Conservation (phyloP, 2,797 vertebrate genomes). For the Cossypha polioptera region DNA sequence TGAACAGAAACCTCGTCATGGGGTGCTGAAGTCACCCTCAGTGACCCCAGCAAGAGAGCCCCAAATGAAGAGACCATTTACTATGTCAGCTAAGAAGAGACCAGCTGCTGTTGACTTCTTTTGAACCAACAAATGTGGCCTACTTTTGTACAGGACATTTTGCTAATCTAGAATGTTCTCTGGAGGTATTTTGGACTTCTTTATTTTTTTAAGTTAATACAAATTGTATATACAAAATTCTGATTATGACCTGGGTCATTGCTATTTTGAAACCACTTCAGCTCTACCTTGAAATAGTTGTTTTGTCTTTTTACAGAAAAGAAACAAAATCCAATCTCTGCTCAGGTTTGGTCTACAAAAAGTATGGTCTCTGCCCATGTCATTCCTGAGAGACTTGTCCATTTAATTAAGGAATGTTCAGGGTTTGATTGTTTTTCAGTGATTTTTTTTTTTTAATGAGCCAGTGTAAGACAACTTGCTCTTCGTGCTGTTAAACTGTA, state of each 20-base stretch:
- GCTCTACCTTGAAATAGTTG: neutral
- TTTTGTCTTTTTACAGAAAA: slow-evolving; percentile 7
- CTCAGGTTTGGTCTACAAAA: slow-evolving; percentile 36
- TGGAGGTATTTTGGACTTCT: slow-evolving; percentile 46
- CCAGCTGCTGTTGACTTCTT: slow-evolving; percentile 83
- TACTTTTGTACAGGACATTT: slow-evolving; percentile 70
- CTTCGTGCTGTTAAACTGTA: neutral
- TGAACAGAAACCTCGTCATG: slow-evolving; percentile 84
- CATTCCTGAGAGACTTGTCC: neutral
- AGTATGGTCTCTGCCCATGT: neutral
- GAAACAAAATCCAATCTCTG: neutral
- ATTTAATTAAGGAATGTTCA: neutral
- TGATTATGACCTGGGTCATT: neutral
- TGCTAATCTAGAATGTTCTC: slow-evolving; percentile 64
- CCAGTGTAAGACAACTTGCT: neutral
- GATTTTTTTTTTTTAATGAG: neutral
- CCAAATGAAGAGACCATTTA: slow-evolving; percentile 50
- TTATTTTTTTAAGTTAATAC: slow-evolving; percentile 65
- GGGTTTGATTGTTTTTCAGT: neutral
- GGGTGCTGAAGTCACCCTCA: slow-evolving; percentile 85
- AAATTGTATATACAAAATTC: neutral
- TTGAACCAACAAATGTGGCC: slow-evolving; percentile 67
- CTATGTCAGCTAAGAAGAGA: slow-evolving; percentile 45
- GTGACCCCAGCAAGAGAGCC: neutral
- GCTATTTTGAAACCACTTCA: neutral